Evolutionary conservation across 2,888 invertebrate genomes (phyloP).

Genomic region (Cephus pygmeus): DNA sequence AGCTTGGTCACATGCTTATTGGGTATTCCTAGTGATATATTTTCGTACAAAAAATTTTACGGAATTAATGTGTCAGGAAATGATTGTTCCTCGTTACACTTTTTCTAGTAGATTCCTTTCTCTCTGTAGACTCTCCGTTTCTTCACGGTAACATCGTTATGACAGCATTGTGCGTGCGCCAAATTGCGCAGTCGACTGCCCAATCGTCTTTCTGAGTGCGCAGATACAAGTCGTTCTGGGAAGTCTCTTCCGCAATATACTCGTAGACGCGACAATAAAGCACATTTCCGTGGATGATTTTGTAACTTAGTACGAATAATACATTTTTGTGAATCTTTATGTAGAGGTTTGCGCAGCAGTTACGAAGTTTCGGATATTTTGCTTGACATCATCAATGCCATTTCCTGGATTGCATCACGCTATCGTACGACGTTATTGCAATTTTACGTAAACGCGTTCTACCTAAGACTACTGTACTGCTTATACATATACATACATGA

Average conservation of each 20-base stretch:
- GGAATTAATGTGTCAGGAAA: background rate
- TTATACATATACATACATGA: background rate
- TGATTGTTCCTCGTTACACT: background rate
- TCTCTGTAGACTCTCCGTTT: background rate
- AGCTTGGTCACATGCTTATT: too few relatives aligned
- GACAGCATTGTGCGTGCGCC: background rate
- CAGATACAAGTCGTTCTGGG: background rate
- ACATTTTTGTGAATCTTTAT: background rate
- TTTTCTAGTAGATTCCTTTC: background rate
- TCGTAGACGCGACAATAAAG: background rate
- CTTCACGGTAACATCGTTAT: background rate
- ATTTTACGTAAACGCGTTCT: background rate
- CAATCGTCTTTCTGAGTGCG: background rate
- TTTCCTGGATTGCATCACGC: background rate
- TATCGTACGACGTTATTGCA: background rate
- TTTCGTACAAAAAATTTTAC: background rate
- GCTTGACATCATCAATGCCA: background rate
- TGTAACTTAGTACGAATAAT: background rate
- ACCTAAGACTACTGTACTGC: background rate
- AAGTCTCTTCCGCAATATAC: background rate
- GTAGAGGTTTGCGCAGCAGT: background rate
- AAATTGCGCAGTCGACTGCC: background rate
- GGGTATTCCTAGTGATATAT: background rate
- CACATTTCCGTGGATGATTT: background rate
- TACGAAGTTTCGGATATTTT: background rate